phyloP scores from a whole-genome alignment of 2,888 invertebrate genomes.

The Watsonalla binaria region DNA sequence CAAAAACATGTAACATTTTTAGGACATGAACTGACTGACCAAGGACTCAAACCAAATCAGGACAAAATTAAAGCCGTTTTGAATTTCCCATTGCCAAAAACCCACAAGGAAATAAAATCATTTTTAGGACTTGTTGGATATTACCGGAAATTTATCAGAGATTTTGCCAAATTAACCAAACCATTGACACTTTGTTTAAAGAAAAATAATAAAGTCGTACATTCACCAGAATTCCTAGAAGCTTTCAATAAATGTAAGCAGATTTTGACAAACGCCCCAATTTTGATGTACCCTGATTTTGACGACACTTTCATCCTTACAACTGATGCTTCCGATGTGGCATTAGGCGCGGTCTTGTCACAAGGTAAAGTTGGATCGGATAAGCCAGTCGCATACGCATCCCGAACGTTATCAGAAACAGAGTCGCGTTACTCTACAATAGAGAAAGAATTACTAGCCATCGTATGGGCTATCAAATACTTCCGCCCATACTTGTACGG shows the following conservation, averaged over 20 bases:
- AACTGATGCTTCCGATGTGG: constrained; percentile 17
- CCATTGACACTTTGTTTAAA: no score
- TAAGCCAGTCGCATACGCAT: constrained; percentile 20
- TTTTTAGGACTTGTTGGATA: no score
- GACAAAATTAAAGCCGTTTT: no score
- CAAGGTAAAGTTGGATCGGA: constrained; percentile 18
- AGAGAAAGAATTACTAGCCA: constrained; percentile 39
- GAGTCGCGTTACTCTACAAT: constrained; percentile 21
- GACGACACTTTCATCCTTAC: constrained; percentile 16
- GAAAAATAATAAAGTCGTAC: no score
- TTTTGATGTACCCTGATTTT: constrained; percentile 39
- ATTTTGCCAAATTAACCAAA: no score
- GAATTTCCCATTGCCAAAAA: no score
- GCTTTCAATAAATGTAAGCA: constrained; percentile 21
- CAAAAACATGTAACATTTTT: no score
- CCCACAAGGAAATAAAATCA: no score
- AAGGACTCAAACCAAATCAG: no score
- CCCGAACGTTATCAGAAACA: constrained; percentile 14
- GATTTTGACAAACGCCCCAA: constrained; percentile 23
- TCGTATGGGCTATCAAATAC: constrained; percentile 29
- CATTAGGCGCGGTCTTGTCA: constrained; percentile 19
- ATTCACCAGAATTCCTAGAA: neutral
- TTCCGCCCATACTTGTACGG: constrained; percentile 32
- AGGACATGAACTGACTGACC: no score
- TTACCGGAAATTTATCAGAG: no score